Evolutionary conservation across 2,113 vertebrate genomes (phyloP), one percentile per base, ranked within the genome.

Genomic region (Spheniscus mendiculus): DNA sequence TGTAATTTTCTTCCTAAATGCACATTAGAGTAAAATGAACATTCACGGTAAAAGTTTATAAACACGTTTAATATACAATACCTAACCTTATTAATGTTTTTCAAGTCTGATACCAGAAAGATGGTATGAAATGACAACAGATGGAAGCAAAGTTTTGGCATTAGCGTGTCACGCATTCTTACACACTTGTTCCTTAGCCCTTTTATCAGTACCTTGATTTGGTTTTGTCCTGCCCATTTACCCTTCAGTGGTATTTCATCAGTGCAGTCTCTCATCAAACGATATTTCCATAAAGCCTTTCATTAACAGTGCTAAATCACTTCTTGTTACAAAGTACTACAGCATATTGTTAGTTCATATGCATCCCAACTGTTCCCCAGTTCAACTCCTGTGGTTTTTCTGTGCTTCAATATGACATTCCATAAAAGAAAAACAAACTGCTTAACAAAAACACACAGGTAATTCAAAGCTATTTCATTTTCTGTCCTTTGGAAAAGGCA

Each of bases 81-180:
- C 16, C 19, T 29, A 34, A 77, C 23, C 30, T 32, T 40, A 42
- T 17, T 58, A 25, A 34, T 1, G 36, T 36, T 78, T 84, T 65
- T 29, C 18, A 40, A 59, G 42, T 15, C 12, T 3, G 27, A 38
- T 36, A 58, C 17, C 50, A 61, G 27, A 15, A 47, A 8, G 5
- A 7, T 8, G 10, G 44, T 27, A 59, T 21, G 27, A 83, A 79
- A 27, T 44, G 9, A 27, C 20, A 92, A 47, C 8, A 86, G 44
- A 30, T 6, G 27, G 40, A 55, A 67, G n/a, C 27, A 44, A 63
- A 65, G 26, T 40, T 79, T 38, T 8, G 44, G 36, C 20, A 79
- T 29, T 42, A 45, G 11, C 0, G 0, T 15, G 16, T 55, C 66
- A 59, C 1, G 2, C 14, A 4, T n/a, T 19, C 34, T 69, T 53